Evolutionary conservation across 2,888 invertebrate species (phyloP).

Genomic region (Quadroppia sp.): DNA sequence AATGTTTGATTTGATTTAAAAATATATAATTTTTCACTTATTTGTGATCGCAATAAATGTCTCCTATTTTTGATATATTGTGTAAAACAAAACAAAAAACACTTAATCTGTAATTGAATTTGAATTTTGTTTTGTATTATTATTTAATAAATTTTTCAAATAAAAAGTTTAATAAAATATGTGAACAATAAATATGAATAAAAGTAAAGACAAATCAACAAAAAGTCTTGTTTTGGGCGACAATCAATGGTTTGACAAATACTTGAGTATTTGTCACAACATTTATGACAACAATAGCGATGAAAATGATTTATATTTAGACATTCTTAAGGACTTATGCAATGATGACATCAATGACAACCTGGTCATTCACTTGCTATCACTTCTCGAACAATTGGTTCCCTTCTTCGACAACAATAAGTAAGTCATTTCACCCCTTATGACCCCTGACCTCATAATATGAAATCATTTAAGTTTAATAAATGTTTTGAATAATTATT

Average conservation of each 20-base stretch:
- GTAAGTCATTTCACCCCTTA: slow-evolving; percentile 30
- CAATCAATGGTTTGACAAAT: slow-evolving; percentile 27
- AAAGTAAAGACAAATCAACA: slow-evolving; percentile 3
- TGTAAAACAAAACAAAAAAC: neutral
- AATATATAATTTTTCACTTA: neutral
- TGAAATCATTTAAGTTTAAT: too few relatives aligned
- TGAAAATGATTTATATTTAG: slow-evolving; percentile 33
- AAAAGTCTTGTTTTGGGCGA: neutral
- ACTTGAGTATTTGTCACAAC: neutral
- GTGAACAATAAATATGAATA: neutral
- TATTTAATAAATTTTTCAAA: neutral
- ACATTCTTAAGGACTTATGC: slow-evolving; percentile 42
- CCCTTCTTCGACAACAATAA: slow-evolving; percentile 31
- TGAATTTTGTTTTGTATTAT: neutral
- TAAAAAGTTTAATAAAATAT: neutral
- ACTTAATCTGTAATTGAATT: too few relatives aligned
- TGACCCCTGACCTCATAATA: too few relatives aligned
- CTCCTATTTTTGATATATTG: slow-evolving; percentile 12
- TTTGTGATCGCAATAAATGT: slow-evolving; percentile 25
- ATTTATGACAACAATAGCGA: neutral
- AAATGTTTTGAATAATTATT: slow-evolving; percentile 4
- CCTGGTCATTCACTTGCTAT: slow-evolving; percentile 39
- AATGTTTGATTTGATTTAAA: neutral
- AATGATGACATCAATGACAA: slow-evolving; percentile 35
- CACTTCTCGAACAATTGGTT: slow-evolving; percentile 41